Evolutionary conservation across 2,113 vertebrate species (phyloP).

Genomic region (Salvelinus sp.): DNA sequence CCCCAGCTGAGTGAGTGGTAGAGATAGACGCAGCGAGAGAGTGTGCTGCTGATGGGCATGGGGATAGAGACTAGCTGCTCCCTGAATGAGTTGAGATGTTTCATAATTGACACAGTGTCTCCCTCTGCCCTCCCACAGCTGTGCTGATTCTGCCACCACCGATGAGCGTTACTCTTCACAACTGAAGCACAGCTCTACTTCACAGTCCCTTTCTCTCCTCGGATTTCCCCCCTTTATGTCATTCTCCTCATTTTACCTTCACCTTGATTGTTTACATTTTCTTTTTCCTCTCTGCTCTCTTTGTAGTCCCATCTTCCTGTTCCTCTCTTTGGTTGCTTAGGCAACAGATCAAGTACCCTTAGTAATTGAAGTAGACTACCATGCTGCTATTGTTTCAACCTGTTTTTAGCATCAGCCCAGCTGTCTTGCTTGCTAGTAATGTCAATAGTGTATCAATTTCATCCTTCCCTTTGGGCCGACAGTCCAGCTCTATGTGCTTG

Average conservation of each 20-base stretch:
- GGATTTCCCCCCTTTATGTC: not conserved
- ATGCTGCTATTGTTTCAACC: not conserved
- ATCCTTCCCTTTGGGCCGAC: no score
- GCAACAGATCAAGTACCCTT: no score
- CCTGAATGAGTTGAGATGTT: slow-evolving; percentile 22
- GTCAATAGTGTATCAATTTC: no score
- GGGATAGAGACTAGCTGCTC: not conserved
- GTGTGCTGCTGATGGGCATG: not conserved
- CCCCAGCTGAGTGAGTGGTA: no score
- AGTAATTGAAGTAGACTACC: no score
- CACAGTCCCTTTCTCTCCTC: not conserved
- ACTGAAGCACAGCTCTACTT: not conserved
- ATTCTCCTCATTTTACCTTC: not conserved
- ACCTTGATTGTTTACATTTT: not conserved
- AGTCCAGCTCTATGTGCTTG: no score
- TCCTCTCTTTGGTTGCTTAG: no score
- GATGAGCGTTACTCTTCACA: slow-evolving; percentile 38
- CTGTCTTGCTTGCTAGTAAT: no score
- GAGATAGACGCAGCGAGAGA: no score
- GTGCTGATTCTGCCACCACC: slow-evolving; percentile 51
- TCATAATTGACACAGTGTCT: slow-evolving; percentile 53
- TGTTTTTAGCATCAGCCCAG: not conserved
- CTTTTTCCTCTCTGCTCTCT: no score
- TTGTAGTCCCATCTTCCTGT: no score
- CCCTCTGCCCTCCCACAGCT: slow-evolving; percentile 39